These are phyloP conservation scores for Hipposideros armiger DNA, from an alignment of 2,113 vertebrate genomes.

Conservation along the genomic window DNA sequence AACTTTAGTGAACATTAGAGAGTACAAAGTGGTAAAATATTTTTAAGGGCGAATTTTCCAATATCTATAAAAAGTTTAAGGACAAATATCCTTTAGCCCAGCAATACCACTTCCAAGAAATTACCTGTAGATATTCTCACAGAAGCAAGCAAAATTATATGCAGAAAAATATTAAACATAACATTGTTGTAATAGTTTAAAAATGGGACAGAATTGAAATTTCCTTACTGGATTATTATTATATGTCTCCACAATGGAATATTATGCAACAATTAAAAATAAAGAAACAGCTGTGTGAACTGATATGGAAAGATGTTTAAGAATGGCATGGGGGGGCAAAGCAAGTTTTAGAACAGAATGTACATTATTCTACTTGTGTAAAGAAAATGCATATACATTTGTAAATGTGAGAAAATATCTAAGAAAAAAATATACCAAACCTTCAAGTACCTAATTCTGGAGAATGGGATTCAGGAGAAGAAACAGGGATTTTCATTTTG, in stretches of 20 bases:
- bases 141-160: conserved; percentile 48
- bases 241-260: neutral
- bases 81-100: conserved; percentile 13
- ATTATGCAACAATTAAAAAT: conserved; percentile 40
- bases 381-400: conserved; percentile 36
- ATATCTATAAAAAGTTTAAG: conserved; percentile 22
- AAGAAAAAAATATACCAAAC: conserved; percentile 1
- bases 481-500: conserved; percentile 18
- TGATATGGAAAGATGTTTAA: conserved; percentile 15
- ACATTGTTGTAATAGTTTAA: neutral
- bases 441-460: conserved; percentile 15
- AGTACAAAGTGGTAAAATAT: neutral
- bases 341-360: neutral
- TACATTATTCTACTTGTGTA: conserved; percentile 23
- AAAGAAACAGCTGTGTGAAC: neutral
- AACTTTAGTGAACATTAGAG: neutral
- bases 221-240: neutral
- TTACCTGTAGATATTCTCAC: neutral
- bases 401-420: conserved; percentile 26
- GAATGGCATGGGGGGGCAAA: neutral
- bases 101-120: neutral
- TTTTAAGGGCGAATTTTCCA: conserved; percentile 2
- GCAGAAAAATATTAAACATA: neutral
- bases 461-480: neutral
- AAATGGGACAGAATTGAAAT: neutral